These are phyloP conservation scores for Channallabes apus DNA, from an alignment of 2,797 vertebrate species.

Conservation along the genomic window DNA sequence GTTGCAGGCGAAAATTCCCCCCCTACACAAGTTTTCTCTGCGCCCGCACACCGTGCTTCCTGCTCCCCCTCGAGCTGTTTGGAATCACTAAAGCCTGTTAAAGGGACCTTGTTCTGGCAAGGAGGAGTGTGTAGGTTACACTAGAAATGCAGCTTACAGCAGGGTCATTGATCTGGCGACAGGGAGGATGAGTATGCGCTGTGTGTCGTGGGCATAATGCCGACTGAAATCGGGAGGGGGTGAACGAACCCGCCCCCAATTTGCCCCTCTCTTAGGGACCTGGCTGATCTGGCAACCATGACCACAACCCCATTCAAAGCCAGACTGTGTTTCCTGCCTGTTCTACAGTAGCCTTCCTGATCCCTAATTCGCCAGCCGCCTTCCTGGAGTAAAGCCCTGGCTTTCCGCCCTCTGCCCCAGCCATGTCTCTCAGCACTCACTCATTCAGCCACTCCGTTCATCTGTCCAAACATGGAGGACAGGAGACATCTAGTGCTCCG, in stretches of 20 bases:
- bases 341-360: slow-evolving; percentile 35
- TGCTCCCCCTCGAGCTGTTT: slow-evolving; percentile 25
- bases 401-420: slow-evolving; percentile 31
- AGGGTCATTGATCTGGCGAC: slow-evolving; percentile 23
- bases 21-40: slow-evolving; percentile 3
- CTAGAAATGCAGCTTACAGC: slow-evolving; percentile 18
- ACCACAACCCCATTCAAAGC: slow-evolving; percentile 25
- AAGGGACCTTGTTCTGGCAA: slow-evolving; percentile 33
- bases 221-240: slow-evolving; percentile 1
- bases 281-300: slow-evolving; percentile 25
- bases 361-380: slow-evolving; percentile 35
- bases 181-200: slow-evolving; percentile 8
- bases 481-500: slow-evolving; percentile 76
- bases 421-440: slow-evolving; percentile 20
- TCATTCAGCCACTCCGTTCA: not conserved
- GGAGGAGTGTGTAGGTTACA: slow-evolving; percentile 13
- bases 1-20: not conserved
- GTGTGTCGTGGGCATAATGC: slow-evolving; percentile 2
- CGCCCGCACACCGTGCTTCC: not conserved
- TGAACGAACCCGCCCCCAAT: slow-evolving; percentile 12
- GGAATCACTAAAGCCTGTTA: slow-evolving; percentile 30
- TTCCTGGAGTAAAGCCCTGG: slow-evolving; percentile 40
- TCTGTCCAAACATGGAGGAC: slow-evolving; percentile 61
- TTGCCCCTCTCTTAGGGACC: slow-evolving; percentile 37
- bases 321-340: slow-evolving; percentile 12